Percentiles rank a stretch among this genome's conserved stretches.
These are phyloP conservation scores for Chrosomus eos DNA, from an alignment of 2,797 vertebrate genomes.

Conservation along the genomic window DNA sequence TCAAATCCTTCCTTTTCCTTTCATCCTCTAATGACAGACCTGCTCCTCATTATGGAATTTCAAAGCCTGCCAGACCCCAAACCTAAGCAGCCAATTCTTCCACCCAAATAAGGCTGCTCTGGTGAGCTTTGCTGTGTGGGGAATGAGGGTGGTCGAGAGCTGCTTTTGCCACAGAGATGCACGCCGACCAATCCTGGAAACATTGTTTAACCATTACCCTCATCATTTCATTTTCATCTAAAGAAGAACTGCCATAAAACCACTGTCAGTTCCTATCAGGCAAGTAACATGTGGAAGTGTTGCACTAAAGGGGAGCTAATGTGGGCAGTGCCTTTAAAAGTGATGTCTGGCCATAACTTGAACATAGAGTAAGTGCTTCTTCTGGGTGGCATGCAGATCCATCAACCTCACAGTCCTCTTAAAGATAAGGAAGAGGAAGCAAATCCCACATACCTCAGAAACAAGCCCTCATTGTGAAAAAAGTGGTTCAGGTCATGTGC, in stretches of 20 bases:
- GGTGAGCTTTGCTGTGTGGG: constrained; percentile 16
- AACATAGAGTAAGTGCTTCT: neutral
- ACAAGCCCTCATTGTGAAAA: constrained; percentile 10
- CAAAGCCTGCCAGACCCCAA: constrained; percentile 50
- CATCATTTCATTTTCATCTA: constrained; percentile 11
- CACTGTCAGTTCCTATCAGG: neutral
- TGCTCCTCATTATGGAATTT: constrained; percentile 56
- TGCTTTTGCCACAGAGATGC: constrained; percentile 40
- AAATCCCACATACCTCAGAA: constrained; percentile 14
- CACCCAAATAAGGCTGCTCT: constrained; percentile 42
- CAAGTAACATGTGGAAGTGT: neutral
- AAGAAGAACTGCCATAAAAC: neutral
- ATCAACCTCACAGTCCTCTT: neutral
- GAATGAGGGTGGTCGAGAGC: neutral
- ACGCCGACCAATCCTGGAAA: constrained; percentile 4
- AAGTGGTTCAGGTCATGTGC: constrained; percentile 33
- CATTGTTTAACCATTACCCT: neutral
- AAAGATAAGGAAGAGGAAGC: constrained; percentile 12
- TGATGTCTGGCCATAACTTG: neutral
- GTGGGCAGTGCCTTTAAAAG: constrained; percentile 4
- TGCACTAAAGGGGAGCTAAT: neutral
- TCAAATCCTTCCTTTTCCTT: constrained; percentile 47
- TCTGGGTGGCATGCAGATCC: constrained; percentile 2
- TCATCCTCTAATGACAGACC: constrained; percentile 63
- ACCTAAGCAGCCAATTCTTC: constrained; percentile 43